A percentile compares a stretch with the other conserved stretches of the same genome.
phyloP scores from a whole-genome alignment of 2,113 vertebrate genomes.

The Pomatorhinus ruficollis region DNA sequence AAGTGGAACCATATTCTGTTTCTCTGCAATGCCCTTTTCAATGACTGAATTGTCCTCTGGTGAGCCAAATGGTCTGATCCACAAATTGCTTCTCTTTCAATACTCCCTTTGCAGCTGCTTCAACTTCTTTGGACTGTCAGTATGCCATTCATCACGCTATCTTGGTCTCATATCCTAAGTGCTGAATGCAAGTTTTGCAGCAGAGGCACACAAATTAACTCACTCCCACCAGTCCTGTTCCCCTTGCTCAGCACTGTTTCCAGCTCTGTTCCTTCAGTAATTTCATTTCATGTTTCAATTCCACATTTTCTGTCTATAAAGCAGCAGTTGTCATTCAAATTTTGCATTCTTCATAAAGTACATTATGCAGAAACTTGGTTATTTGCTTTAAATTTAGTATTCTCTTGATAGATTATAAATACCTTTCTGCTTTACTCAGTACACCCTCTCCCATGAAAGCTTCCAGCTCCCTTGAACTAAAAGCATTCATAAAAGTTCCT shows the following conservation, averaged over 20 bases:
- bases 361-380: neutral
- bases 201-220: neutral
- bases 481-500: neutral
- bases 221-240: neutral
- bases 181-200: neutral
- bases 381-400: neutral
- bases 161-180: neutral
- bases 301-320: neutral
- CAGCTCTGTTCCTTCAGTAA: neutral
- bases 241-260: neutral
- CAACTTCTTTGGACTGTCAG: neutral
- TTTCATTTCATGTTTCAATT: neutral
- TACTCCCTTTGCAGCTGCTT: neutral
- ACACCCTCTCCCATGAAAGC: neutral
- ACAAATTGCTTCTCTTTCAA: neutral
- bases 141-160: neutral
- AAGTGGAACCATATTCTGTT: neutral
- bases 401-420: neutral
- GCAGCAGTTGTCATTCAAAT: neutral
- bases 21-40: neutral
- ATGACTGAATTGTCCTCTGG: neutral
- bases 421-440: neutral
- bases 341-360: neutral
- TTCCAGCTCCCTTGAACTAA: neutral
- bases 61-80: neutral